Percentiles rank a stretch among this genome's conserved stretches.
phyloP scores from a whole-genome alignment of 2,113 vertebrate genomes.

The Benitochromis conjunctus region DNA sequence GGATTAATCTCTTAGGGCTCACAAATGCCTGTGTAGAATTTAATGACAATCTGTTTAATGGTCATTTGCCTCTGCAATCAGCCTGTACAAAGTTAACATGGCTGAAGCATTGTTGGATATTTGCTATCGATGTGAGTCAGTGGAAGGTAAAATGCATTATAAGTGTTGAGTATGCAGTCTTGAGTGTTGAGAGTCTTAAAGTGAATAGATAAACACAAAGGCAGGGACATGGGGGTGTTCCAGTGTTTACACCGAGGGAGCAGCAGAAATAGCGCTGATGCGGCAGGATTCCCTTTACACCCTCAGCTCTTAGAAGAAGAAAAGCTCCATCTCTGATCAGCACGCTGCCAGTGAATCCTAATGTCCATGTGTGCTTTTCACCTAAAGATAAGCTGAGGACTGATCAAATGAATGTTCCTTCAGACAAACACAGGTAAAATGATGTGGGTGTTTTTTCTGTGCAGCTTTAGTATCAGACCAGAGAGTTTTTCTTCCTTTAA shows the following conservation, averaged over 20 bases:
- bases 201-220: background rate
- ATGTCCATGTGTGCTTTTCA: background rate
- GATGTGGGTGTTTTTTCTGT: background rate
- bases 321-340: background rate
- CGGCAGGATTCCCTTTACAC: conserved; percentile 11
- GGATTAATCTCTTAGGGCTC: background rate
- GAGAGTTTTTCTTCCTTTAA: background rate
- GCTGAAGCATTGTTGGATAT: background rate
- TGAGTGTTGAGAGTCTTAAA: background rate
- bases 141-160: background rate
- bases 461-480: background rate
- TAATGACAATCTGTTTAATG: background rate
- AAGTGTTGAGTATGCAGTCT: background rate
- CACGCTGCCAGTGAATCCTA: background rate
- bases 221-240: background rate
- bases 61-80: background rate
- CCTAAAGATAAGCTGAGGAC: background rate
- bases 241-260: background rate
- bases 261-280: conserved; percentile 7
- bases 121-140: background rate
- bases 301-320: background rate
- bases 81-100: background rate
- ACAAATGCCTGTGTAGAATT: background rate
- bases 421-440: background rate
- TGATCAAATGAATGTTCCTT: conserved; percentile 17